Conservation (phyloP, 2,113 vertebrate species). For the Gorsachius goisagi region DNA sequence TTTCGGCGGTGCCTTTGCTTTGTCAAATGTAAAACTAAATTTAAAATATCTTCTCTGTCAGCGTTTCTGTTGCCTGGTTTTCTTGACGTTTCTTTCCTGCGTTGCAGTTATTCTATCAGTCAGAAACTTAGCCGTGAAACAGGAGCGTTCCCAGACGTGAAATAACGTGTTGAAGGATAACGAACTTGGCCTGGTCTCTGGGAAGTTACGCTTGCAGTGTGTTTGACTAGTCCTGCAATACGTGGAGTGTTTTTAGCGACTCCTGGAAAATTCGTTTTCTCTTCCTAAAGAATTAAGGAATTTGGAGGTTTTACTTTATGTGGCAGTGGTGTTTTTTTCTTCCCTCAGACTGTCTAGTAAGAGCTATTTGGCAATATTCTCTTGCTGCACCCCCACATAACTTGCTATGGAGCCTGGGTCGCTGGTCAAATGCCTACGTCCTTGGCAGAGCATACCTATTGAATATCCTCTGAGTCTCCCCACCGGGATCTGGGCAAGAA, state of each 20-base stretch:
- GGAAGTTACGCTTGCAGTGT: too few relatives aligned
- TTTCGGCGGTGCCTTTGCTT: background rate
- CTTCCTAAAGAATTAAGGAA: background rate
- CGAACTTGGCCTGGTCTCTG: rapidly evolving
- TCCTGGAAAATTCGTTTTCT: background rate
- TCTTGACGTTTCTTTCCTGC: background rate
- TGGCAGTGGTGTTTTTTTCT: too few relatives aligned
- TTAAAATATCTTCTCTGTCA: background rate
- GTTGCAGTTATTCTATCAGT: rapidly evolving
- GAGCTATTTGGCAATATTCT: background rate
- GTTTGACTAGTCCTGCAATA: background rate
- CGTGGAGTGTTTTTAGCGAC: background rate
- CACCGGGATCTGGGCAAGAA: background rate
- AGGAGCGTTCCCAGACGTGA: background rate
- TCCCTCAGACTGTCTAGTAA: too few relatives aligned
- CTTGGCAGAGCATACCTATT: background rate
- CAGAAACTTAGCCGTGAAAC: too few relatives aligned
- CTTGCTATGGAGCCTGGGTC: background rate
- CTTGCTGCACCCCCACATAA: background rate
- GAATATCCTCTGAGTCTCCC: background rate
- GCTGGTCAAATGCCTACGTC: rapidly evolving
- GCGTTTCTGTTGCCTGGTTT: background rate
- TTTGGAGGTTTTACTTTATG: background rate
- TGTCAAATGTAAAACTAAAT: background rate
- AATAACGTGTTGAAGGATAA: rapidly evolving